phyloP scores from a whole-genome alignment of 2,888 invertebrate species.

The Geophilus truncorum region DNA sequence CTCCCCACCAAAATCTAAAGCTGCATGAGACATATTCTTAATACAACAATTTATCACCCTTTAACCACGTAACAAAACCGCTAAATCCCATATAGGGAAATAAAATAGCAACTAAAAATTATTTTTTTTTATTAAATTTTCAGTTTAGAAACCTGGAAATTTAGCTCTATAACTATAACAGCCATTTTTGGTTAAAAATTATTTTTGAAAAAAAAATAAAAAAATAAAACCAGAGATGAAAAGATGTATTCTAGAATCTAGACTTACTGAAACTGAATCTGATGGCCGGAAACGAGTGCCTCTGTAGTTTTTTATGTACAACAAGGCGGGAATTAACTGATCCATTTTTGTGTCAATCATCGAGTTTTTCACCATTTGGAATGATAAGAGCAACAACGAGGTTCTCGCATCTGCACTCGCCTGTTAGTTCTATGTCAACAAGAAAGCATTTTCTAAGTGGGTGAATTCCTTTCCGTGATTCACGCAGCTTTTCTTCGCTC shows the following conservation, averaged over 20 bases:
- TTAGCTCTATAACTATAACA: too few species aligned
- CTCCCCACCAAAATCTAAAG: background rate
- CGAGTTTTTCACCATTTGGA: background rate
- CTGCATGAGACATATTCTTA: background rate
- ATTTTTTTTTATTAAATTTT: too few species aligned
- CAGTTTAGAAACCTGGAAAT: too few species aligned
- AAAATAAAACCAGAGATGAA: background rate
- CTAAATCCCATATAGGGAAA: too few species aligned
- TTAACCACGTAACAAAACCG: too few species aligned
- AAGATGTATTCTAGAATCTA: background rate
- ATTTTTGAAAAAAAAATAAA: background rate
- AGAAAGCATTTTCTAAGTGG: slow-evolving; percentile 1
- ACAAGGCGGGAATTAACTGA: slow-evolving; percentile 12
- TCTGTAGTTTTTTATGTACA: slow-evolving; percentile 29
- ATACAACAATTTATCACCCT: background rate
- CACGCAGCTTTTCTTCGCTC: background rate
- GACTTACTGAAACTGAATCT: background rate
- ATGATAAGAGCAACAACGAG: background rate
- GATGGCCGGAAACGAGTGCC: background rate
- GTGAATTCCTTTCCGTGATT: background rate
- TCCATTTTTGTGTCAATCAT: slow-evolving; percentile 26
- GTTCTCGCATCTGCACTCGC: background rate
- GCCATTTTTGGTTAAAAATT: too few species aligned
- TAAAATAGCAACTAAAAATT: too few species aligned
- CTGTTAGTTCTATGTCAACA: background rate